Conservation (phyloP, 2,113 vertebrate species). For the Ailuropoda melanoleuca region DNA sequence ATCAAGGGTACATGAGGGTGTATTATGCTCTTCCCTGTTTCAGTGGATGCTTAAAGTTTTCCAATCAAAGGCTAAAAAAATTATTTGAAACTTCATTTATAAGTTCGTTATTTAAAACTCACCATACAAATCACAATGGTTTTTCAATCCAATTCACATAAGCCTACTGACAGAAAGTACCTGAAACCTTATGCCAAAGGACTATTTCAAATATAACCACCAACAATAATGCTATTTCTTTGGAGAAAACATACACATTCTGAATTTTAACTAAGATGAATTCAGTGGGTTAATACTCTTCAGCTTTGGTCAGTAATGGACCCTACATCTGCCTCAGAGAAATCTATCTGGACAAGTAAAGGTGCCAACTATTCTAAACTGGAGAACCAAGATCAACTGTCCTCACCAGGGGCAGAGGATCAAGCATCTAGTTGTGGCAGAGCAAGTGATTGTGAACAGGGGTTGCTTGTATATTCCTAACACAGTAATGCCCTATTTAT, state of each 20-base stretch:
- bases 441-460: neutral
- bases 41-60: neutral
- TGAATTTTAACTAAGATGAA: constrained; percentile 40
- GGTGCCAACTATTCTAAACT: constrained; percentile 28
- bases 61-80: neutral
- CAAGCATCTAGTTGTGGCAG: neutral
- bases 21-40: neutral
- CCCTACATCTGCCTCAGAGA: neutral
- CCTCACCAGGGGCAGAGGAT: neutral
- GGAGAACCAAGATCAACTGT: neutral
- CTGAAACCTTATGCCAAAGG: neutral
- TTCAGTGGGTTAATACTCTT: neutral
- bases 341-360: neutral
- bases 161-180: neutral
- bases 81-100: constrained; percentile 14
- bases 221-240: neutral
- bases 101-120: constrained; percentile 39
- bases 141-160: neutral
- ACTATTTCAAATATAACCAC: neutral
- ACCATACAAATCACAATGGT: neutral
- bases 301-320: neutral
- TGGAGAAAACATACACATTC: neutral
- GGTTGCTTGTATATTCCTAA: neutral
- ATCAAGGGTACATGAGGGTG: neutral
- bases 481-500: neutral